phyloP scores from a whole-genome alignment of 2,113 vertebrate species.

The Nycticorax nycticorax region DNA sequence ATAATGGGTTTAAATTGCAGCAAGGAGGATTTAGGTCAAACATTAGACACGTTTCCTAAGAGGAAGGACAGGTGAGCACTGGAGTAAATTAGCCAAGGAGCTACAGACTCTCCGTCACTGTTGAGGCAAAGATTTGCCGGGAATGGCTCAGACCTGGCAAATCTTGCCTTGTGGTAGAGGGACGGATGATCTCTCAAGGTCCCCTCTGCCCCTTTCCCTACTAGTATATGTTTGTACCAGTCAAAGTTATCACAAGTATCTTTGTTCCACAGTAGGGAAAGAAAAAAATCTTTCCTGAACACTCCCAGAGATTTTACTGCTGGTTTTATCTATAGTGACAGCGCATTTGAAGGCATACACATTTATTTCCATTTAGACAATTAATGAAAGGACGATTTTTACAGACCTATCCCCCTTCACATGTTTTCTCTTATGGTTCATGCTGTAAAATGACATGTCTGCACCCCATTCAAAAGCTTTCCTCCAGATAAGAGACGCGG shows the following conservation, averaged over 20 bases:
- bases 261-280: not conserved
- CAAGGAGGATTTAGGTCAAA: conserved; percentile 54
- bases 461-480: not conserved
- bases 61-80: conserved; percentile 64
- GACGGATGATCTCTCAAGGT: not conserved
- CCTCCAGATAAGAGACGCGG: not conserved
- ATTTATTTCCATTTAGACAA: not conserved
- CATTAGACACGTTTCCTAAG: conserved; percentile 18
- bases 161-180: not conserved
- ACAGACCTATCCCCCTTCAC: not conserved
- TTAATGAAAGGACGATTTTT: not conserved
- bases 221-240: not conserved
- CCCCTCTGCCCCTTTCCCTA: not conserved
- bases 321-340: not conserved
- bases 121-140: not conserved
- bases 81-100: conserved; percentile 42
- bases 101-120: not conserved
- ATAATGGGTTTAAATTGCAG: conserved; percentile 67
- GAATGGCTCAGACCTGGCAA: conserved; percentile 10
- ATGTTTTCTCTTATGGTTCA: not conserved
- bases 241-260: not conserved
- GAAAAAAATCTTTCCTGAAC: not conserved
- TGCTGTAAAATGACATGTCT: not conserved
- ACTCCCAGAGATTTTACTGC: not conserved
- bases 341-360: not conserved